phyloP scores from a whole-genome alignment of 2,113 vertebrate species.

The Piprites chloris region DNA sequence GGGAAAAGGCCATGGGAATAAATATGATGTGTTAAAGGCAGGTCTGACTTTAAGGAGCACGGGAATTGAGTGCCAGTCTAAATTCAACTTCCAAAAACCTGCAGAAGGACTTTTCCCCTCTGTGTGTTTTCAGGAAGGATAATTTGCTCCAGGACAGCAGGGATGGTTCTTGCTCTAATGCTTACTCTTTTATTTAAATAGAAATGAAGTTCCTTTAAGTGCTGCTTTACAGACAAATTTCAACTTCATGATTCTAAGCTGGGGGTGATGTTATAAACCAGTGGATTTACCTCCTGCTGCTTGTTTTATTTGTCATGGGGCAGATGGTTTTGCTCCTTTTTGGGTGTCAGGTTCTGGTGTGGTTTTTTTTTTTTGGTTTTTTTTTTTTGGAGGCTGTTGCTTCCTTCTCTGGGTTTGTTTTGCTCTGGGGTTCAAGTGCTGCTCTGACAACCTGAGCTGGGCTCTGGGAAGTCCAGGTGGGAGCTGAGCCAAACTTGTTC shows the following conservation, averaged over 20 bases:
- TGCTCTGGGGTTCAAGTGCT: neutral
- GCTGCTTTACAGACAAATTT: neutral
- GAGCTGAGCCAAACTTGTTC: neutral
- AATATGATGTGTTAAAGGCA: neutral
- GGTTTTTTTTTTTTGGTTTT: no score
- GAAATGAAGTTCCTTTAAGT: neutral
- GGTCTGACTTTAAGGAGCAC: accelerated
- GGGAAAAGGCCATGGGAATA: neutral
- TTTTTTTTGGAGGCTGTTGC: accelerated
- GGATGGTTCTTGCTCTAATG: accelerated
- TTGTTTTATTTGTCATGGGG: neutral
- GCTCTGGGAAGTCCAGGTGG: neutral
- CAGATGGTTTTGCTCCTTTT: neutral
- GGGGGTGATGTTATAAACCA: neutral
- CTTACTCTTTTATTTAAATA: neutral
- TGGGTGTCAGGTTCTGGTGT: neutral
- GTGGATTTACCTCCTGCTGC: neutral
- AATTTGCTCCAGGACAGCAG: neutral
- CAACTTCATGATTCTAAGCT: no score
- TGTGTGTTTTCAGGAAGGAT: neutral
- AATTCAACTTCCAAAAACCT: neutral
- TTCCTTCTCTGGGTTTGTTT: neutral
- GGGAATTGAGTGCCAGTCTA: accelerated
- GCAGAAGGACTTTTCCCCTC: neutral
- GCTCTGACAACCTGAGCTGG: neutral